Evolutionary conservation across 2,888 invertebrate species (phyloP).

Genomic region (Hyalella azteca): DNA sequence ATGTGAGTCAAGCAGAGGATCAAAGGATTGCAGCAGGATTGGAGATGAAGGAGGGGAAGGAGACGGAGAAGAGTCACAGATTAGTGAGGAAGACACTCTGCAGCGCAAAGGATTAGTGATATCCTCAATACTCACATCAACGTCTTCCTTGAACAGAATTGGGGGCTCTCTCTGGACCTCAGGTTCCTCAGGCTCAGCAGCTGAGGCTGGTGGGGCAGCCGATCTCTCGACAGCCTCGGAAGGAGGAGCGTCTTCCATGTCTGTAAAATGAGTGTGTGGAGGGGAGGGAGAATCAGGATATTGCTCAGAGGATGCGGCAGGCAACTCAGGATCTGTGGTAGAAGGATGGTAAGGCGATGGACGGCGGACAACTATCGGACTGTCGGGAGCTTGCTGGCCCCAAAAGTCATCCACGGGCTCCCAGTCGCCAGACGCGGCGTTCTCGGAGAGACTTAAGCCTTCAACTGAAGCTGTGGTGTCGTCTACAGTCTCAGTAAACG

Average conservation of each 20-base stretch:
- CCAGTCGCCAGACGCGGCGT: not conserved
- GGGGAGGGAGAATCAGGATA: not conserved
- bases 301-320: not conserved
- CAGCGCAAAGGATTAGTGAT: constrained; percentile 31
- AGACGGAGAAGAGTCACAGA: constrained; percentile 20
- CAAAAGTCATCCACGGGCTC: constrained; percentile 27
- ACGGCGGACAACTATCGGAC: not conserved
- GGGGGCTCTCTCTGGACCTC: constrained; percentile 57
- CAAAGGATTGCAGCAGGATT: constrained; percentile 20
- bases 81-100: constrained; percentile 33
- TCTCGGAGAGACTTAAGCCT: not conserved
- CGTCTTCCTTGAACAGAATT: constrained; percentile 56
- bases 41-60: constrained; percentile 15
- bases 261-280: constrained; percentile 12
- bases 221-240: constrained; percentile 21
- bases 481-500: not conserved
- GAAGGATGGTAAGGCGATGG: not conserved
- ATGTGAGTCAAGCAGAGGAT: constrained; percentile 15
- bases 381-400: not conserved
- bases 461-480: not conserved
- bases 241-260: constrained; percentile 34
- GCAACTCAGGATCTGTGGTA: constrained; percentile 1
- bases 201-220: constrained; percentile 16
- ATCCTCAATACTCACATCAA: constrained; percentile 55
- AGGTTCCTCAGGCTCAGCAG: constrained; percentile 38